Percentiles rank a stretch among this genome's conserved stretches.
Conservation (phyloP, 2,797 vertebrate genomes). For the Karalla daura region DNA sequence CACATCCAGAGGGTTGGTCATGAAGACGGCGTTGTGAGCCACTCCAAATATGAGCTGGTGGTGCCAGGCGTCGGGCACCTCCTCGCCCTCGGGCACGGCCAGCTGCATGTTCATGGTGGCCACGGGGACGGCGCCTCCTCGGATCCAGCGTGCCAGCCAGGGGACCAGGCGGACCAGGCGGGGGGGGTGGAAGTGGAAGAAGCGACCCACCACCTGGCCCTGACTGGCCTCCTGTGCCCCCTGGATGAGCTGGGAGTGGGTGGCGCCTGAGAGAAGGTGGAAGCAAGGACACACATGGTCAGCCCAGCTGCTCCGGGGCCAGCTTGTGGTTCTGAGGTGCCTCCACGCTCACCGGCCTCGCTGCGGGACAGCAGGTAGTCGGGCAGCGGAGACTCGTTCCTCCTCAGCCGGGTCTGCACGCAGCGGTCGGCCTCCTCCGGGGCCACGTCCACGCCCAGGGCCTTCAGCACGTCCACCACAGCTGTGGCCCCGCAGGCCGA, state of each 20-base stretch:
- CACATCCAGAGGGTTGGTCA: constrained; percentile 85
- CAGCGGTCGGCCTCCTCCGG: constrained; percentile 76
- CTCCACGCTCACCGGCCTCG: constrained; percentile 74
- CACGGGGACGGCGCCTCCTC: constrained; percentile 77
- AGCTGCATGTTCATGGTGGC: constrained; percentile 88
- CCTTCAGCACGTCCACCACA: constrained; percentile 83
- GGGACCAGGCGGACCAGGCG: constrained; percentile 68
- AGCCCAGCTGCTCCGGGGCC: too few relatives aligned
- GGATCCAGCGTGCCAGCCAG: constrained; percentile 84
- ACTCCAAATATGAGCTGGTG: constrained; percentile 86
- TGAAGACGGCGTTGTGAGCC: constrained; percentile 71
- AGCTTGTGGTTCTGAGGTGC: not conserved
- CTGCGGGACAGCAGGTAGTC: constrained; percentile 86
- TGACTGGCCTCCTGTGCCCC: constrained; percentile 78
- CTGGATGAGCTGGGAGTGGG: constrained; percentile 81
- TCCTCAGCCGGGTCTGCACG: constrained; percentile 80
- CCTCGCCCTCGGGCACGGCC: constrained; percentile 77
- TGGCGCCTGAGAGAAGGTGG: constrained; percentile 72
- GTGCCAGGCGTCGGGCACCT: constrained; percentile 87
- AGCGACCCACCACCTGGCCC: constrained; percentile 73
- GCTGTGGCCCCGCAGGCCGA: constrained; percentile 86
- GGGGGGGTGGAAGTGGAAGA: constrained; percentile 80
- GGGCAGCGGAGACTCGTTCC: constrained; percentile 74
- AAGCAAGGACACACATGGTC: too few relatives aligned
- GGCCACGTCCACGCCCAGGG: constrained; percentile 70